Evolutionary conservation across 2,888 invertebrate species (phyloP).

Genomic region (Caenorhabditis afra): DNA sequence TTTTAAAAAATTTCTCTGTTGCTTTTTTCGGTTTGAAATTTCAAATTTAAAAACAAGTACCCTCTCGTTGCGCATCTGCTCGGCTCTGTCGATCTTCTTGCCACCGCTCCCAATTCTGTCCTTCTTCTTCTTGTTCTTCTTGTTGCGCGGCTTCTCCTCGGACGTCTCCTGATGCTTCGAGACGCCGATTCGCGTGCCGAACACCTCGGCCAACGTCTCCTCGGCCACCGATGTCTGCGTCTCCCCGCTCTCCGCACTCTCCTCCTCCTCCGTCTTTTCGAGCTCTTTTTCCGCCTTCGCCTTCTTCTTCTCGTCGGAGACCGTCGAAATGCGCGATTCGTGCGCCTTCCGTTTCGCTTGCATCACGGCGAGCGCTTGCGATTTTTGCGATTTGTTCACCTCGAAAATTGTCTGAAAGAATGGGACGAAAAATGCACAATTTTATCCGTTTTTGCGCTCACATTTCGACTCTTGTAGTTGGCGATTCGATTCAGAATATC

Average conservation of each 20-base stretch:
- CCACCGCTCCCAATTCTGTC: neutral
- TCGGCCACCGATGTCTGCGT: constrained; percentile 10
- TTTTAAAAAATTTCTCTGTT: too few species aligned
- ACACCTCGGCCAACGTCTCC: constrained; percentile 62
- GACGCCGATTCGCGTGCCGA: constrained; percentile 63
- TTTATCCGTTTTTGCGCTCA: constrained; percentile 73
- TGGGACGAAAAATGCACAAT: too few species aligned
- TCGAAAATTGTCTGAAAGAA: constrained; percentile 89
- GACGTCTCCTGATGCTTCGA: constrained; percentile 55
- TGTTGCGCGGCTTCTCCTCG: constrained; percentile 48
- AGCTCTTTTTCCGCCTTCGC: constrained; percentile 30
- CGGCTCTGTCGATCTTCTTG: constrained; percentile 50
- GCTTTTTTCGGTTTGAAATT: too few species aligned
- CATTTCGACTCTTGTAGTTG: constrained; percentile 67
- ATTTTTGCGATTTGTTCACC: constrained; percentile 89
- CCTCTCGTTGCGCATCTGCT: constrained; percentile 61
- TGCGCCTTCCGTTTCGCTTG: constrained; percentile 86
- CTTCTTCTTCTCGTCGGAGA: constrained; percentile 60
- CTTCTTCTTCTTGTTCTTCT: constrained; percentile 30
- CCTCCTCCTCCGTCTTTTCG: constrained; percentile 21
- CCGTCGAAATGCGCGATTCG: constrained; percentile 81
- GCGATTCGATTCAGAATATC: constrained; percentile 67
- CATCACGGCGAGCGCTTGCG: constrained; percentile 88
- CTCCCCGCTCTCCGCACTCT: constrained; percentile 11
- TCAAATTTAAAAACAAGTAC: constrained; percentile 10